Conservation (phyloP, 2,797 vertebrate species). For the Acanthis flammea region DNA sequence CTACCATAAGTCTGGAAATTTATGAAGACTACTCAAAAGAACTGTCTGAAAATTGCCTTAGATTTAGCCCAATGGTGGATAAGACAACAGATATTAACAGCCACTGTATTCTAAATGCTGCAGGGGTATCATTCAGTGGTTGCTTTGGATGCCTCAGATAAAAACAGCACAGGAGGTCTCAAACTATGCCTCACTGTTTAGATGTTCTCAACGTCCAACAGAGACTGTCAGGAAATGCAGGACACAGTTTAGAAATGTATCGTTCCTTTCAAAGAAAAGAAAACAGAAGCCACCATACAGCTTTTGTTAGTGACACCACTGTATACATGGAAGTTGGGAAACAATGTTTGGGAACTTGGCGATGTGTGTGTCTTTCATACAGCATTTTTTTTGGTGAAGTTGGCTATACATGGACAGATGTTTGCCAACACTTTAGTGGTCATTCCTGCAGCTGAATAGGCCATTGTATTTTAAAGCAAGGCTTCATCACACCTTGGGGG, state of each 20-base stretch:
- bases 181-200: background rate
- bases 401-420: background rate
- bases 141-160: background rate
- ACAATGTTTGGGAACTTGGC: background rate
- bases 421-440: background rate
- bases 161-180: background rate
- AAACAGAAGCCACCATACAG: background rate
- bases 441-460: background rate
- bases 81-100: background rate
- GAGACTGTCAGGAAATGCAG: background rate
- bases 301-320: background rate
- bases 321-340: background rate
- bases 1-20: background rate
- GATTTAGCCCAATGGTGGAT: background rate
- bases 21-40: background rate
- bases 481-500: background rate
- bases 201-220: background rate
- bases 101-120: background rate
- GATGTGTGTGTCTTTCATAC: accelerated
- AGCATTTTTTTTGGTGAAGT: background rate
- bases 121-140: background rate
- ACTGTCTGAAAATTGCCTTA: background rate
- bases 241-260: background rate
- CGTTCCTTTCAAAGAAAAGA: background rate
- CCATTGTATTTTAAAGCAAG: background rate